Conservation (phyloP, 2,888 invertebrate genomes). For the Agrotis puta region DNA sequence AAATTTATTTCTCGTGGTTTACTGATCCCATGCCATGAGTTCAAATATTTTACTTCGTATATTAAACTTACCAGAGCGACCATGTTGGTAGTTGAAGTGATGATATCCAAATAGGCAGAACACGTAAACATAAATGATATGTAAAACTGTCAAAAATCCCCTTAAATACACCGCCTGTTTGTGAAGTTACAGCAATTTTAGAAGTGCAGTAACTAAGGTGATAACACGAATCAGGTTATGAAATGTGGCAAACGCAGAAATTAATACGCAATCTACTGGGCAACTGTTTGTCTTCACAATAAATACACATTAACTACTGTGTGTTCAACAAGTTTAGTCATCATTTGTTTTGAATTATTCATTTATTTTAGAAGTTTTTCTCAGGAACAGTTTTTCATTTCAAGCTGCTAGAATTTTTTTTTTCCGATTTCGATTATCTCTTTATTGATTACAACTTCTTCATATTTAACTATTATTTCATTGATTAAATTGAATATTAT, state of each 20-base stretch:
- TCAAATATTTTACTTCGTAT: background rate
- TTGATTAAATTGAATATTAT: no score
- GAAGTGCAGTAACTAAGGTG: slow-evolving; percentile 80
- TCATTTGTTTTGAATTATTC: slow-evolving; percentile 1
- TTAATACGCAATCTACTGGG: slow-evolving; percentile 62
- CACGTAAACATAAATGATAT: slow-evolving; percentile 71
- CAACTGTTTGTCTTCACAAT: slow-evolving; percentile 43
- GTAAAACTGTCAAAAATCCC: slow-evolving; percentile 63
- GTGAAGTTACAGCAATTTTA: slow-evolving; percentile 80
- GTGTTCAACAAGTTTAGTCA: slow-evolving; percentile 4
- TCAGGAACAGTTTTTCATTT: background rate
- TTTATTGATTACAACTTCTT: no score
- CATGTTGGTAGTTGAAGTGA: slow-evolving; percentile 70
- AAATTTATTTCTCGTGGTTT: no score
- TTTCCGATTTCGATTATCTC: no score
- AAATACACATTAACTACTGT: slow-evolving; percentile 35
- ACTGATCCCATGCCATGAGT: background rate
- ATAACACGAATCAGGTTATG: slow-evolving; percentile 82
- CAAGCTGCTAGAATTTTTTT: no score
- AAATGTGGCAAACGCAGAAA: slow-evolving; percentile 69
- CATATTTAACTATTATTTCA: no score
- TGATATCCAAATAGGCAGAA: slow-evolving; percentile 47
- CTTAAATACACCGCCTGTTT: slow-evolving; percentile 86
- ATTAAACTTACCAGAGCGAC: slow-evolving; percentile 79
- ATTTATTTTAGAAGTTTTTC: background rate